Percentiles rank a stretch among this genome's conserved stretches.
Conservation (phyloP, 2,888 invertebrate species). For the Sclerodermus sp. region DNA sequence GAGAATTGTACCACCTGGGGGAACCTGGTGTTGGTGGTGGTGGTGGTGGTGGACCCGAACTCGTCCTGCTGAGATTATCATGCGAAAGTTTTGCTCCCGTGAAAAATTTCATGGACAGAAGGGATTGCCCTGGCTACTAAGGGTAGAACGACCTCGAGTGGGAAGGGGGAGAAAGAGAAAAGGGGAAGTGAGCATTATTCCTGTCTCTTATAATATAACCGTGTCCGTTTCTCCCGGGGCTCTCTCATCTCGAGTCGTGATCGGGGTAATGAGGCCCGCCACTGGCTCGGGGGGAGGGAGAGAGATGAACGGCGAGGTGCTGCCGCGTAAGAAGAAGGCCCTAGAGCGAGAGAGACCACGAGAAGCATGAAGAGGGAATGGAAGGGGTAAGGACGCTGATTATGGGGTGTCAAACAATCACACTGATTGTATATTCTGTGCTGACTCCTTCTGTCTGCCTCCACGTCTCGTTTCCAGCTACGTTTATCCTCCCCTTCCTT, state of each 20-base stretch:
- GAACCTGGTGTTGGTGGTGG: no score
- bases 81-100: no score
- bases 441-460: constrained; percentile 39
- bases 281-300: constrained; percentile 28
- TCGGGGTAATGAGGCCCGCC: constrained; percentile 55
- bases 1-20: no score
- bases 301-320: constrained; percentile 17
- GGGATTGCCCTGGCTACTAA: not conserved
- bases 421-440: constrained; percentile 55
- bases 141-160: constrained; percentile 29
- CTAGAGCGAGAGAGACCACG: constrained; percentile 22
- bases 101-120: no score
- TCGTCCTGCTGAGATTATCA: no score
- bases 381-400: constrained; percentile 53
- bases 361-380: constrained; percentile 19
- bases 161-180: constrained; percentile 37
- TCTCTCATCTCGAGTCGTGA: constrained; percentile 54
- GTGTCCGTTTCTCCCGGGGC: constrained; percentile 46
- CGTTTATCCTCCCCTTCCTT: constrained; percentile 6
- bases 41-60: no score
- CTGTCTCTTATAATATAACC: constrained; percentile 55
- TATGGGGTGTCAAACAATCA: constrained; percentile 59
- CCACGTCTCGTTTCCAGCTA: constrained; percentile 21
- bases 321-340: not conserved
- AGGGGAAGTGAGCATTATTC: constrained; percentile 44